phyloP scores from a whole-genome alignment of 2,113 vertebrate genomes.

The Lophura nycthemera region DNA sequence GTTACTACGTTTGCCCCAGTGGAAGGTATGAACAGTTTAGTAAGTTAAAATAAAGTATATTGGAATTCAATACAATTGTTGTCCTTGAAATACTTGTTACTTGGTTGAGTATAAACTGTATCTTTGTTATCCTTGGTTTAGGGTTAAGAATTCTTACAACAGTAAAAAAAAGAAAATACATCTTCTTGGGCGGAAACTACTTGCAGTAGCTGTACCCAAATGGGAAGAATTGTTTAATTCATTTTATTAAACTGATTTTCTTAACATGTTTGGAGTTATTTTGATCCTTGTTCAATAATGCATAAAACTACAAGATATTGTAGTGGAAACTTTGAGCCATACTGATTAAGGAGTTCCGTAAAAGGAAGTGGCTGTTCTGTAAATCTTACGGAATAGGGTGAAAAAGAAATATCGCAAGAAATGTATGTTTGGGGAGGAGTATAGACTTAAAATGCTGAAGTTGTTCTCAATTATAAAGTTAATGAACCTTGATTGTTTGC shows the following conservation, averaged over 20 bases:
- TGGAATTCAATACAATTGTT: not conserved
- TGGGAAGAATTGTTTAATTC: not conserved
- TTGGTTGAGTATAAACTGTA: not conserved
- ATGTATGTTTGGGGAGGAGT: not conserved
- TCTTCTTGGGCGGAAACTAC: not conserved
- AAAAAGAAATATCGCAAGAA: not conserved
- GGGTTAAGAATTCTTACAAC: not conserved
- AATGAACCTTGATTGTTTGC: not conserved
- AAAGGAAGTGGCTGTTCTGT: not conserved
- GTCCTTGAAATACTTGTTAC: not conserved
- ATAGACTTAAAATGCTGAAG: not conserved
- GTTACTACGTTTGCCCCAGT: constrained; percentile 92
- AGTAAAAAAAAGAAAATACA: not conserved
- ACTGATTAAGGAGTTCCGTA: not conserved
- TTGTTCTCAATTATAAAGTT: not conserved
- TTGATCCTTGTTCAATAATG: not conserved
- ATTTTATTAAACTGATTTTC: not conserved
- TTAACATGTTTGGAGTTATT: not conserved
- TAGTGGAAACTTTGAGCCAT: not conserved
- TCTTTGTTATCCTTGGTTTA: not conserved
- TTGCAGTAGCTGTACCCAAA: not conserved
- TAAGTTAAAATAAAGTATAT: not conserved
- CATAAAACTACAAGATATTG: not conserved
- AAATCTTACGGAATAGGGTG: not conserved
- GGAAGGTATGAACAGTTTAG: constrained; percentile 85